Percentiles rank a stretch among this genome's conserved stretches.
Evolutionary conservation across 1,140 invertebrate genomes (phyloP).

Genomic region (Ceratina australensis): DNA sequence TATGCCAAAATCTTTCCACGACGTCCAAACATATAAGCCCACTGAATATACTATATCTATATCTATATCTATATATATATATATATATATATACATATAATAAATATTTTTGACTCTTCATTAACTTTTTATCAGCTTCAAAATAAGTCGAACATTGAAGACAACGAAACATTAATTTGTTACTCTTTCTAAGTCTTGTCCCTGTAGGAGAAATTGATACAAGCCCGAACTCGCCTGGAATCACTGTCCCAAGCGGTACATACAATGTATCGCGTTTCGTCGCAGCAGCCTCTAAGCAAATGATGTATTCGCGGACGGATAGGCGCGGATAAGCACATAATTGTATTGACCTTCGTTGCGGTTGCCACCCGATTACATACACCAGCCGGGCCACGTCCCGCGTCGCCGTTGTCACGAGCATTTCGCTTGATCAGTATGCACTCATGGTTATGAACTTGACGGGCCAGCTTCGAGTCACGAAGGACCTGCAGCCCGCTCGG

Average conservation of each 20-base stretch:
- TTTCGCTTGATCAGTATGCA: slow-evolving; percentile 53
- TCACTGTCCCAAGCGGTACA: background rate
- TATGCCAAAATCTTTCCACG: too few species aligned
- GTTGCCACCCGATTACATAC: slow-evolving; percentile 65
- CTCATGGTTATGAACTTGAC: slow-evolving; percentile 43
- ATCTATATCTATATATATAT: too few species aligned
- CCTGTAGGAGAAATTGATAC: too few species aligned
- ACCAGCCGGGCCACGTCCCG: background rate
- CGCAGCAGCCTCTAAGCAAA: slow-evolving; percentile 1
- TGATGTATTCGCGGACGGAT: slow-evolving; percentile 27
- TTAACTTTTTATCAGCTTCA: too few species aligned
- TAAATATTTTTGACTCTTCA: too few species aligned
- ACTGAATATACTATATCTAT: too few species aligned
- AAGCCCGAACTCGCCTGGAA: too few species aligned
- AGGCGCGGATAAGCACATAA: slow-evolving; percentile 60
- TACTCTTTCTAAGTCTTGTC: too few species aligned
- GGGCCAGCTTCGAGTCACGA: slow-evolving; percentile 34
- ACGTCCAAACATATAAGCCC: too few species aligned
- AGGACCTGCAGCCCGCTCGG: background rate
- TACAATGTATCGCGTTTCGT: background rate
- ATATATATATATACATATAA: too few species aligned
- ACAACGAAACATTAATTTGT: too few species aligned
- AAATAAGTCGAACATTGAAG: too few species aligned
- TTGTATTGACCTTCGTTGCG: slow-evolving; percentile 61
- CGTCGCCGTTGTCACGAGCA: slow-evolving; percentile 37